These are phyloP conservation scores for Oreocharis arfaki DNA, from an alignment of 2,113 vertebrate genomes.

Conservation along the genomic window DNA sequence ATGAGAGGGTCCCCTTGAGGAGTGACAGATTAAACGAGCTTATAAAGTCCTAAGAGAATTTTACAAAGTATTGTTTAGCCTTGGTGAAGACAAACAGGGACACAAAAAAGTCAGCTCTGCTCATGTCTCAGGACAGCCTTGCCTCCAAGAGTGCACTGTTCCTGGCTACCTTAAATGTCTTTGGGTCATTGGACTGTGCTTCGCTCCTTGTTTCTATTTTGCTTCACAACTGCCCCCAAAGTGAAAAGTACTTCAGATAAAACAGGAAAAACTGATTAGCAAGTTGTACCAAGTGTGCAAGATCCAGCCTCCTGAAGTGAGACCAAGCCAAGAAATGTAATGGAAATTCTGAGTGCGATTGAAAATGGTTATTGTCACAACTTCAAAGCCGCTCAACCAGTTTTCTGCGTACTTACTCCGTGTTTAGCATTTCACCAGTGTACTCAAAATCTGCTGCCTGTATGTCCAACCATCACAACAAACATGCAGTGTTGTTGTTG, in stretches of 20 bases:
- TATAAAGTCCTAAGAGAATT: not conserved
- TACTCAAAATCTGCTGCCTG: not conserved
- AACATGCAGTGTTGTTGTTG: not conserved
- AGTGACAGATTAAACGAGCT: not conserved
- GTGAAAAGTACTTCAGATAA: slow-evolving; percentile 21
- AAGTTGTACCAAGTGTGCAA: not conserved
- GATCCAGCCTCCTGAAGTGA: not conserved
- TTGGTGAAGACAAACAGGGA: not conserved
- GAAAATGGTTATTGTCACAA: not conserved
- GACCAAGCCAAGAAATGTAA: not conserved
- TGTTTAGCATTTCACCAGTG: not conserved
- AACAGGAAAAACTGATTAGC: not conserved
- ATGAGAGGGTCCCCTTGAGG: not conserved
- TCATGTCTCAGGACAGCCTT: not conserved
- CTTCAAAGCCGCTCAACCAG: slow-evolving; percentile 2
- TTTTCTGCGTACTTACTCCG: not conserved
- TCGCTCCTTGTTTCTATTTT: not conserved
- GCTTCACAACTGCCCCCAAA: not conserved
- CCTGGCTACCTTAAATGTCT: not conserved
- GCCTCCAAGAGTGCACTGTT: not conserved
- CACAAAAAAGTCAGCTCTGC: not conserved
- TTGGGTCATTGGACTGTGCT: not conserved
- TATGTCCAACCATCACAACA: not conserved
- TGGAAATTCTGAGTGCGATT: not conserved
- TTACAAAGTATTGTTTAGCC: not conserved